These are phyloP conservation scores for Hemicordylus capensis DNA, from an alignment of 2,113 vertebrate genomes.

Conservation along the genomic window DNA sequence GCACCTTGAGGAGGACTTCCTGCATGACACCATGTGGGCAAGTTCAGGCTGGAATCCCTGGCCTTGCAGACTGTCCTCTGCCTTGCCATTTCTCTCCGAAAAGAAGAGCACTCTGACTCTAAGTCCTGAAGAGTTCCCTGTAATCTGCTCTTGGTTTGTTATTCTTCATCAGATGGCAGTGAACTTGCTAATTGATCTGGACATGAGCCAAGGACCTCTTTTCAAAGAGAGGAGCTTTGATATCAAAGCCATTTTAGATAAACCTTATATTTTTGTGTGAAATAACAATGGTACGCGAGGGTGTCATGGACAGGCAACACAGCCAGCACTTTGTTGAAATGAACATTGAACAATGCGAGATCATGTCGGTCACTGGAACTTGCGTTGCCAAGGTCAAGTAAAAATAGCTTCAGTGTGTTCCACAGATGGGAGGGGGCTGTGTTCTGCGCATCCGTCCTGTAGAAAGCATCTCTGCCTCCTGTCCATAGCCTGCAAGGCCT, in stretches of 20 bases:
- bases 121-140: slow-evolving; percentile 55
- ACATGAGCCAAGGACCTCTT: slow-evolving; percentile 61
- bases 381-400: slow-evolving; percentile 57
- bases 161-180: slow-evolving; percentile 62
- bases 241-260: slow-evolving; percentile 61
- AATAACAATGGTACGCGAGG: slow-evolving; percentile 52
- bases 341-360: slow-evolving; percentile 39
- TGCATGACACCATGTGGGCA: no score
- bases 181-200: slow-evolving; percentile 67
- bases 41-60: background rate
- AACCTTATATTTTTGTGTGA: slow-evolving; percentile 10
- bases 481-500: background rate
- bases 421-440: slow-evolving; percentile 19
- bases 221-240: slow-evolving; percentile 60
- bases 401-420: slow-evolving; percentile 52
- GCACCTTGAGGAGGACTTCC: no score
- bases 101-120: slow-evolving; percentile 33
- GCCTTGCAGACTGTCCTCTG: background rate
- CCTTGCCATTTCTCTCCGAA: background rate
- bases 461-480: slow-evolving; percentile 30
- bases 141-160: slow-evolving; percentile 62
- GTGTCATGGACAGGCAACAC: slow-evolving; percentile 27
- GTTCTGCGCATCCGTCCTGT: slow-evolving; percentile 46
- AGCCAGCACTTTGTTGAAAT: background rate
- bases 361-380: slow-evolving; percentile 50